These are phyloP conservation scores for Syngnathus rostellatus DNA, from an alignment of 2,797 vertebrate genomes.

Conservation along the genomic window DNA sequence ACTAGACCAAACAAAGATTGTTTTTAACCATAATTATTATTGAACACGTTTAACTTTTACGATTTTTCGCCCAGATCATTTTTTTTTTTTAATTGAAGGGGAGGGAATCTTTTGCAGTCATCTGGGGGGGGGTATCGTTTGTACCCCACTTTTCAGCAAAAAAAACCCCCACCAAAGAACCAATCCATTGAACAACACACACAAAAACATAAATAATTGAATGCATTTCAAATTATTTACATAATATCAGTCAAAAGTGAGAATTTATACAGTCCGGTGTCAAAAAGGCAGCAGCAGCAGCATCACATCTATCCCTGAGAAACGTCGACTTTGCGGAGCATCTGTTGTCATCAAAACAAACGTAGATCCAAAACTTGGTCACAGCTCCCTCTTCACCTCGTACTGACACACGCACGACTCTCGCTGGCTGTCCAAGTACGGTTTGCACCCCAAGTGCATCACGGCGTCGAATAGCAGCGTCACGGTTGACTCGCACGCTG, in stretches of 20 bases:
- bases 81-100: no score
- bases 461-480: constrained; percentile 88
- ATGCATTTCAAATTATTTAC: constrained; percentile 12
- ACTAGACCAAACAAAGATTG: no score
- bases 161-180: not conserved
- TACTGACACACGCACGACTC: constrained; percentile 84
- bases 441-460: constrained; percentile 94
- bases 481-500: constrained; percentile 88
- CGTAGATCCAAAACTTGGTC: constrained; percentile 29
- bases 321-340: not conserved
- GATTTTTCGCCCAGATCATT: no score
- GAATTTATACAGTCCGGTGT: not conserved
- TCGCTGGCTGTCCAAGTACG: constrained; percentile 93
- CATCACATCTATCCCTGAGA: constrained; percentile 3
- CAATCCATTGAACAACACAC: constrained; percentile 8
- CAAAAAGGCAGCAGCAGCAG: not conserved
- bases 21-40: no score
- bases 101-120: not conserved
- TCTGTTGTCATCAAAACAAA: not conserved
- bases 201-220: constrained; percentile 35
- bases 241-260: not conserved
- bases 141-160: not conserved
- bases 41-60: no score
- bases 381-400: constrained; percentile 82
- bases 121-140: not conserved